Percentiles rank a stretch among this genome's conserved stretches.
These are phyloP conservation scores for Cantharis flavilabris DNA, from an alignment of 2,888 invertebrate genomes.

Conservation along the genomic window DNA sequence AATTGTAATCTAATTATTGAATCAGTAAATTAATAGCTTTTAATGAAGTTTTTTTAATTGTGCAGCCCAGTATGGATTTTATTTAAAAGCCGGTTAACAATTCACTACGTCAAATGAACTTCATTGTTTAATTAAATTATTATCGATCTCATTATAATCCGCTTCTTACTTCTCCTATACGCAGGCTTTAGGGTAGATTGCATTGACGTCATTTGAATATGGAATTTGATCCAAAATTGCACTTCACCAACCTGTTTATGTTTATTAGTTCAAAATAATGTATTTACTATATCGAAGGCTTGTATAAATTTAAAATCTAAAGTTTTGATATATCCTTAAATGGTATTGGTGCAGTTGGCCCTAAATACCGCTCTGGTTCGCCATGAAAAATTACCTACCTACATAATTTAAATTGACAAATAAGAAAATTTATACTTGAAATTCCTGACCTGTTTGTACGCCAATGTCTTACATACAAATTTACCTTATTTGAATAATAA, in stretches of 20 bases:
- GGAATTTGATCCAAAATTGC: too few relatives aligned
- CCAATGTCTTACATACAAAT: neutral
- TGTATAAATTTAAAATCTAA: too few relatives aligned
- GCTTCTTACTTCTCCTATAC: neutral
- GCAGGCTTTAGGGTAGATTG: too few relatives aligned
- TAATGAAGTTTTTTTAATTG: neutral
- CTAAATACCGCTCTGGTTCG: neutral
- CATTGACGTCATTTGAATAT: too few relatives aligned
- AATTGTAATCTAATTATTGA: conserved; percentile 13
- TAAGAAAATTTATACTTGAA: neutral
- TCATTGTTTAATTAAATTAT: neutral
- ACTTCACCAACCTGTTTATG: too few relatives aligned
- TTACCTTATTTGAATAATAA: neutral
- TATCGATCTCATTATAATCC: neutral
- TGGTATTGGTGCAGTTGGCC: neutral
- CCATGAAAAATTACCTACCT: neutral
- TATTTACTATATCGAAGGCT: too few relatives aligned
- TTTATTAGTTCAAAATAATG: too few relatives aligned
- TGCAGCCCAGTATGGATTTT: neutral
- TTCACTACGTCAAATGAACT: neutral
- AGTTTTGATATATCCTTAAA: neutral
- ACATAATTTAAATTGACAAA: neutral
- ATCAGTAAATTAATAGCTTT: conserved; percentile 17
- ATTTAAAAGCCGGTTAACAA: neutral
- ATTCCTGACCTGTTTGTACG: neutral